Percentiles rank a stretch among this genome's conserved stretches.
These are phyloP conservation scores for Rhinophrynus dorsalis DNA, from an alignment of 2,797 vertebrate genomes.

Conservation along the genomic window DNA sequence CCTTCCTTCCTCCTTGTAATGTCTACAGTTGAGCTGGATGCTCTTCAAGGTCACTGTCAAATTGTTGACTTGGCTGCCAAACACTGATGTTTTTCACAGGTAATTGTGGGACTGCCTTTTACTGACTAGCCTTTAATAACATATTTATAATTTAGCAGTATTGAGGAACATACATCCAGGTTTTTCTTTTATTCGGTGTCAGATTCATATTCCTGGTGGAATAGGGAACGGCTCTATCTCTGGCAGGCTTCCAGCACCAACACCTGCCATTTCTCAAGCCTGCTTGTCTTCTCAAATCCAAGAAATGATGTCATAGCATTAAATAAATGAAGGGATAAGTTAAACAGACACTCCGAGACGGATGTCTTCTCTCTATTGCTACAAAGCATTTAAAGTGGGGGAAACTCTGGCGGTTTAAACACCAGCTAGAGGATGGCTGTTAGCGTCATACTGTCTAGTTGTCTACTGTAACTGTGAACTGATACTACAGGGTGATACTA, in stretches of 20 bases:
- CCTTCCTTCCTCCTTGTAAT: too few species aligned
- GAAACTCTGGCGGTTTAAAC: neutral
- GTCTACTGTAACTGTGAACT: too few species aligned
- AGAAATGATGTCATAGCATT: slow-evolving; percentile 20
- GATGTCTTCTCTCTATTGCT: neutral
- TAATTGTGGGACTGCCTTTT: neutral
- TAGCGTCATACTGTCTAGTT: too few species aligned
- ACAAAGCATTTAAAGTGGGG: neutral
- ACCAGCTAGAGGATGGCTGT: neutral
- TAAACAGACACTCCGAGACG: neutral
- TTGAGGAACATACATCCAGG: neutral
- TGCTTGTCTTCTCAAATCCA: neutral
- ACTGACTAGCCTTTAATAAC: slow-evolving; percentile 18
- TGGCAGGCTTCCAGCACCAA: neutral
- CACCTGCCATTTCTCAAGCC: slow-evolving; percentile 19
- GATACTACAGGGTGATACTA: too few species aligned
- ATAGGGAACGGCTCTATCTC: neutral
- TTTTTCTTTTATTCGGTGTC: slow-evolving; percentile 4
- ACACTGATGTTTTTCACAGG: neutral
- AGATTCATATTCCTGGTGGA: neutral
- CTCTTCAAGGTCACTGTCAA: neutral
- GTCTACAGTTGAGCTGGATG: neutral
- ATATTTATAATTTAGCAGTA: slow-evolving; percentile 24
- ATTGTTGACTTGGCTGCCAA: neutral
- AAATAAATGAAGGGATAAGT: slow-evolving; percentile 14